A percentile compares a stretch with the other conserved stretches of the same genome.
These are phyloP conservation scores for Achroia grisella DNA, from an alignment of 1,140 invertebrate genomes.

Conservation along the genomic window DNA sequence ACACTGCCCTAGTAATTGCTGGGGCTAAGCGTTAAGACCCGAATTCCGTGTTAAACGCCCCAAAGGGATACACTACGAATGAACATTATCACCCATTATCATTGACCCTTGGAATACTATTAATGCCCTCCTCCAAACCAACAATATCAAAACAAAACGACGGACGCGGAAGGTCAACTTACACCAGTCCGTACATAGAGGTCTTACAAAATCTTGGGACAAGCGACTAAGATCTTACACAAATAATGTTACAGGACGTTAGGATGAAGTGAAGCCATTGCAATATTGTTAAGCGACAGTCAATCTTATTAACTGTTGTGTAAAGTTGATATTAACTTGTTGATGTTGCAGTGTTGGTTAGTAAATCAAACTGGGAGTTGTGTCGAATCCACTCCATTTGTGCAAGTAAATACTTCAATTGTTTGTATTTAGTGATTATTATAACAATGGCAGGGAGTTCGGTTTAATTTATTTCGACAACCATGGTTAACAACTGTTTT, in stretches of 20 bases:
- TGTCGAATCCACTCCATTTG: slow-evolving; percentile 8
- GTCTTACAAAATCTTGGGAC: slow-evolving; percentile 38
- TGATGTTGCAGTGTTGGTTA: not conserved
- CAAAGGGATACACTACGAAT: slow-evolving; percentile 34
- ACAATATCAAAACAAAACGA: not conserved
- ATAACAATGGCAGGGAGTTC: too few species aligned
- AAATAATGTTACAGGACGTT: slow-evolving; percentile 22
- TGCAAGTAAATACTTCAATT: slow-evolving; percentile 1
- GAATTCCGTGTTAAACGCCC: slow-evolving; percentile 57
- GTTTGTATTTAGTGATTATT: slow-evolving; percentile 16
- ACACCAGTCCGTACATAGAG: slow-evolving; percentile 18
- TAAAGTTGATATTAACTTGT: slow-evolving; percentile 9
- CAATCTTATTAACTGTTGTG: slow-evolving; percentile 4
- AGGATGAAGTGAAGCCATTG: slow-evolving; percentile 14
- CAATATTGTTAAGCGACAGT: not conserved
- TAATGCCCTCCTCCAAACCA: slow-evolving; percentile 3
- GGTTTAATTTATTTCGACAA: not conserved
- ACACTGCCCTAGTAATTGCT: slow-evolving; percentile 57
- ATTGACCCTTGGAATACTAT: slow-evolving; percentile 30
- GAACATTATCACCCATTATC: slow-evolving; percentile 52
- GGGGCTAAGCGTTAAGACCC: slow-evolving; percentile 58
- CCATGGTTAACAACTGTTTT: too few species aligned
- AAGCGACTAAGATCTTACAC: slow-evolving; percentile 20
- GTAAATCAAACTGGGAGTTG: slow-evolving; percentile 23
- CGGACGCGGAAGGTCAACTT: slow-evolving; percentile 19